Conservation (phyloP, 1,140 invertebrate genomes). For the Hyphantria cunea region DNA sequence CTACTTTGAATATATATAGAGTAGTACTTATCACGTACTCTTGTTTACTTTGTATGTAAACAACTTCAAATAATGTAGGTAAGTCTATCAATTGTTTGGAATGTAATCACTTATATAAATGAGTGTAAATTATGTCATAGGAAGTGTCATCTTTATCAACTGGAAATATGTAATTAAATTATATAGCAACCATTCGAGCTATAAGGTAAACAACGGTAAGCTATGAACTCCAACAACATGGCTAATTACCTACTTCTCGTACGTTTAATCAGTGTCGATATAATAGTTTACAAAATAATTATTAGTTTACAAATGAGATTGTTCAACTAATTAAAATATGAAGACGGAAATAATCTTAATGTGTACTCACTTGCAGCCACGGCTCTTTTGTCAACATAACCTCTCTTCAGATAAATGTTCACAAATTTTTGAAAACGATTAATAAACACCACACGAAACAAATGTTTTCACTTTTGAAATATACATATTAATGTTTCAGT, state of each 20-base stretch:
- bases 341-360: conserved; percentile 8
- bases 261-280: not conserved
- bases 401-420: conserved; percentile 36
- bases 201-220: too few relatives aligned
- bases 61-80: not conserved
- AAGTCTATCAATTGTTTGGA: not conserved
- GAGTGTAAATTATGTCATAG: not conserved
- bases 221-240: too few relatives aligned
- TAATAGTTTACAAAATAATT: not conserved
- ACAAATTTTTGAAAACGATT: conserved; percentile 10
- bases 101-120: not conserved
- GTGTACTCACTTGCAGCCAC: conserved; percentile 58
- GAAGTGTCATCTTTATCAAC: not conserved
- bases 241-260: too few relatives aligned
- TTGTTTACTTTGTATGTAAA: not conserved
- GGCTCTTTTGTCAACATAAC: conserved; percentile 70
- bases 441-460: conserved; percentile 1
- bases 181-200: too few relatives aligned
- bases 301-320: not conserved
- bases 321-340: not conserved
- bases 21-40: too few relatives aligned
- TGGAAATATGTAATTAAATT: not conserved
- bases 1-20: too few relatives aligned
- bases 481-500: conserved; percentile 20
- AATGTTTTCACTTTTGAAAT: conserved; percentile 18